Evolutionary conservation across 2,888 invertebrate species (phyloP), one percentile per base, ranked within the genome.

Genomic region (Pheosia gnoma): DNA sequence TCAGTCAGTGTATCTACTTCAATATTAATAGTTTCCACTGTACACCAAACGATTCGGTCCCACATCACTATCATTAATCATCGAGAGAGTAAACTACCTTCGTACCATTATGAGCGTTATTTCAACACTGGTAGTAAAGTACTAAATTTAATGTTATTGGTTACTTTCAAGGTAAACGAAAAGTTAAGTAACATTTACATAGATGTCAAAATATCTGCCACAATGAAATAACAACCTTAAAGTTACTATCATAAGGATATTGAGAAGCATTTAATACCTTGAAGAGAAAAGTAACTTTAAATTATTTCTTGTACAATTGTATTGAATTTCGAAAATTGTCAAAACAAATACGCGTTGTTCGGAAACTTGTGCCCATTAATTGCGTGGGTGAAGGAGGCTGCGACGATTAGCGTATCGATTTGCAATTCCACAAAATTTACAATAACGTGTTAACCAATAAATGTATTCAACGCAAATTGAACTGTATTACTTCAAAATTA

Each of bases 331-430:
- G 25, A 25, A 25, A 25, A 1, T 58, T 62, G 67, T 72, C 79
- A 78, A 78, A 71, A 67, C 78, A 75, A 25, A 25, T 25, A 25
- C 25, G 25, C 2, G 25, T 25, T 1, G 73, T 75, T 66, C 62
- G 47, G 63, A 66, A 78, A 81, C 62, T 75, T 74, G 68, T 59
- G 59, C 59, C 70, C 71, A 77, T 77, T 80, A 77, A 79, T 77
- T 78, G 73, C 6, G 66, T 64, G 63, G 56, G 39, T 61, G 65
- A 71, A 72, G 66, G 66, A 68, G 71, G 67, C 68, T 57, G 58
- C 39, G 64, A 57, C 71, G 71, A 78, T 81, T 78, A 77, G 71
- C 77, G 72, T 66, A 73, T 80, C 72, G 75, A 78, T 75, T 78
- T 70, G 69, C 71, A 65, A 73, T 71, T 66, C 57, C 43, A 45